A percentile compares a stretch with the other conserved stretches of the same genome.
These are phyloP conservation scores for Perizoma affinitatum DNA, from an alignment of 2,888 invertebrate genomes.

Conservation along the genomic window DNA sequence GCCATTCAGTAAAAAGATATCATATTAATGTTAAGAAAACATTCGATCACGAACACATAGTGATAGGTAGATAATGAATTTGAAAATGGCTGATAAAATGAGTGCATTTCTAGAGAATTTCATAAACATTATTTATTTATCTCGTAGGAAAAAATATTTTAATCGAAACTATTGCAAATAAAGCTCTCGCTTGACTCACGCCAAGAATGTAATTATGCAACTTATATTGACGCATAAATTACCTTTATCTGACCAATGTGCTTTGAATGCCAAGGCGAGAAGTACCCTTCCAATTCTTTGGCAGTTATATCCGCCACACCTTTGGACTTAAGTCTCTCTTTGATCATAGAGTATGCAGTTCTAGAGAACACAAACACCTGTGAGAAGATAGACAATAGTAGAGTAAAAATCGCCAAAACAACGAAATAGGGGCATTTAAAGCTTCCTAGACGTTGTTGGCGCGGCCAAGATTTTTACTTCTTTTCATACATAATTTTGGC, in stretches of 20 bases:
- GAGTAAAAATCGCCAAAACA: conserved; percentile 10
- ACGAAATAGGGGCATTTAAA: too few species aligned
- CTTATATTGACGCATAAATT: conserved; percentile 30
- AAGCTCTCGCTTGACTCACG: background rate
- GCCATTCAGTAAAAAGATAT: too few species aligned
- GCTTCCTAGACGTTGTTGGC: conserved; percentile 10
- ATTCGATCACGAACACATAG: background rate
- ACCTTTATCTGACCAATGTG: conserved; percentile 91
- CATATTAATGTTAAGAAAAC: too few species aligned
- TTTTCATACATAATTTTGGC: conserved; percentile 14
- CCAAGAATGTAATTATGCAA: background rate
- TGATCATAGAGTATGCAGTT: conserved; percentile 91
- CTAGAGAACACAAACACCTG: conserved; percentile 95
- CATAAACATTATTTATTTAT: too few species aligned
- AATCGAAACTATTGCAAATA: background rate
- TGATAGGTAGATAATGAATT: background rate
- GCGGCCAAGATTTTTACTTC: conserved; percentile 27
- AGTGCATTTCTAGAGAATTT: background rate
- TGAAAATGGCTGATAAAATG: background rate
- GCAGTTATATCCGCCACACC: conserved; percentile 90
- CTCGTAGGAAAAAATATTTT: background rate
- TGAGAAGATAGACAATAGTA: conserved; percentile 73
- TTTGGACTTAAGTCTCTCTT: conserved; percentile 91
- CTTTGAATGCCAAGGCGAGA: conserved; percentile 94
- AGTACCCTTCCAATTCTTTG: conserved; percentile 90